Evolutionary conservation across 1,140 invertebrate species (phyloP).

Genomic region (Sarcophaga bullata): DNA sequence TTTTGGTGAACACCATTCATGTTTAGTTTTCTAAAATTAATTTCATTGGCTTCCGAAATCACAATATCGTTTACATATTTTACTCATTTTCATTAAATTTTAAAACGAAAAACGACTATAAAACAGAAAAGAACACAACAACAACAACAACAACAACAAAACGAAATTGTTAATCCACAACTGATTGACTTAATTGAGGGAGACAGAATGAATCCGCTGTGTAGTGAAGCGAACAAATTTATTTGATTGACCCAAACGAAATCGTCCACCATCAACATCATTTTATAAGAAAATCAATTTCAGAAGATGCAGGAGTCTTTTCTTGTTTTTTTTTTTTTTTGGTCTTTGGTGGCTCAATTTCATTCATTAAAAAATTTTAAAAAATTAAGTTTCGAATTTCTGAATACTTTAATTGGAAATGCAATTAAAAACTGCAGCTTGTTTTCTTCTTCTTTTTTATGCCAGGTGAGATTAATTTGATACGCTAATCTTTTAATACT

Average conservation of each 20-base stretch:
- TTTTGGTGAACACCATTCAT: background rate
- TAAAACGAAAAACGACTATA: too few relatives aligned
- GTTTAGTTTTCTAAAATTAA: slow-evolving; percentile 17
- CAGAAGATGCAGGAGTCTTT: too few relatives aligned
- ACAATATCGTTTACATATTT: slow-evolving; percentile 34
- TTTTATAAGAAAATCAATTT: background rate
- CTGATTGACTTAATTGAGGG: background rate
- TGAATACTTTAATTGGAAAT: too few relatives aligned
- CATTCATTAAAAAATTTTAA: too few relatives aligned
- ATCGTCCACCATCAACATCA: background rate
- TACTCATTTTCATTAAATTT: background rate
- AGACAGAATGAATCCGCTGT: background rate
- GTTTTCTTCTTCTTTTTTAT: too few relatives aligned
- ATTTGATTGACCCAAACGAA: background rate
- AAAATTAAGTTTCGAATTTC: too few relatives aligned
- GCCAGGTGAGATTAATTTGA: too few relatives aligned
- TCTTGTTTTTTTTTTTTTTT: too few relatives aligned
- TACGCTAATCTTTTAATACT: too few relatives aligned
- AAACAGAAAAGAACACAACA: background rate
- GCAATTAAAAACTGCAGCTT: too few relatives aligned
- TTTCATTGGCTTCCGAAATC: slow-evolving; percentile 37
- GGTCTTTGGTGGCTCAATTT: too few relatives aligned
- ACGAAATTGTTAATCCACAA: background rate
- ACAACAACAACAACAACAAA: background rate
- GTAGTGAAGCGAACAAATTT: background rate